phyloP scores from a whole-genome alignment of 2,888 invertebrate species.

The Uloborus plumipes region DNA sequence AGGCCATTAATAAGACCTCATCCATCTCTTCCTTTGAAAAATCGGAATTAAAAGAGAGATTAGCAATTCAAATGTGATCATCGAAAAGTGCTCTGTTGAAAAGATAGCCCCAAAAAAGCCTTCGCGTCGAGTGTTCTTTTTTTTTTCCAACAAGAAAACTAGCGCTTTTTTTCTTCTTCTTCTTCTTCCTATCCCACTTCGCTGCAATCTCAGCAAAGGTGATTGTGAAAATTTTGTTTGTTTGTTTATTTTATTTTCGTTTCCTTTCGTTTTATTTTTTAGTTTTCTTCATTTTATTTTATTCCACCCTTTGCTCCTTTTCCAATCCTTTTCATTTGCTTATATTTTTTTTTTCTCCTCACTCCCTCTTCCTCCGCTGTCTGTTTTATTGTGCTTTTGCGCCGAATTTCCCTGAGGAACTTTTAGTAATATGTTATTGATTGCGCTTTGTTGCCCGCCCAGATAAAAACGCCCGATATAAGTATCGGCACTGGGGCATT shows the following conservation, averaged over 20 bases:
- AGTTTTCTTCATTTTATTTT: slow-evolving; percentile 11
- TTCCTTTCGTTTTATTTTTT: slow-evolving; percentile 8
- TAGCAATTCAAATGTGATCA: slow-evolving; percentile 64
- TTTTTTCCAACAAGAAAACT: slow-evolving; percentile 14
- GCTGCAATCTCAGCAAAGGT: slow-evolving; percentile 59
- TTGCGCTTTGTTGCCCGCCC: slow-evolving; percentile 43
- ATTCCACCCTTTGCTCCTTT: slow-evolving; percentile 21
- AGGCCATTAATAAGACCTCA: slow-evolving; percentile 56
- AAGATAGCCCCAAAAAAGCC: slow-evolving; percentile 29
- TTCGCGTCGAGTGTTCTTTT: slow-evolving; percentile 3
- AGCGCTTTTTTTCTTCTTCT: slow-evolving; percentile 24
- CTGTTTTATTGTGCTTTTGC: slow-evolving; percentile 43
- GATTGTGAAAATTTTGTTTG: slow-evolving; percentile 50
- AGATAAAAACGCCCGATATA: slow-evolving; percentile 38
- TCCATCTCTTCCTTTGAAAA: slow-evolving; percentile 52
- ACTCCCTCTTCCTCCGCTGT: slow-evolving; percentile 6
- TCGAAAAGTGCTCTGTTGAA: slow-evolving; percentile 57
- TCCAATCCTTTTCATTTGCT: slow-evolving; percentile 59
- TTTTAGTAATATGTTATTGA: slow-evolving; percentile 62
- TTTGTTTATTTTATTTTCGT: slow-evolving; percentile 19
- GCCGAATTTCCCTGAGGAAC: slow-evolving; percentile 57
- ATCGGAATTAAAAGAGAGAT: slow-evolving; percentile 63
- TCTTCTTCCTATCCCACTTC: too few relatives aligned
- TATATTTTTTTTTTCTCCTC: slow-evolving; percentile 13
- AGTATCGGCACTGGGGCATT: slow-evolving; percentile 24